Percentiles rank a stretch among this genome's conserved stretches.
These are phyloP conservation scores for Thamnaconus septentrionalis DNA, from an alignment of 2,113 vertebrate genomes.

Conservation along the genomic window DNA sequence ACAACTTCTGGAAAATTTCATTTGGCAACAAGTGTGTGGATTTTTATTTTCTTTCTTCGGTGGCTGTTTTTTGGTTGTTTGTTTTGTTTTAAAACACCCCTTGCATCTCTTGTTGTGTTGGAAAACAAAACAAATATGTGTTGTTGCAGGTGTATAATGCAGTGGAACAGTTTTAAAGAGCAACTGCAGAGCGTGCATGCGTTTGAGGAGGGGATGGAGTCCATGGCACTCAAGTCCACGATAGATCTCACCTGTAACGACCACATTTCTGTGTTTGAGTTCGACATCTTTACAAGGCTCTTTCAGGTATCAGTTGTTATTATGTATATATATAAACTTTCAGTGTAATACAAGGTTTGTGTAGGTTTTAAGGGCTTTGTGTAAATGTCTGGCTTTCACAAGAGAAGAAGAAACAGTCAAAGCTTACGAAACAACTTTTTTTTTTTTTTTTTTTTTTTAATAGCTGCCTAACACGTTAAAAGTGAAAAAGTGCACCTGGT, in stretches of 20 bases:
- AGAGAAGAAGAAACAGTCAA: too few relatives aligned
- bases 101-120: too few relatives aligned
- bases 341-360: too few relatives aligned
- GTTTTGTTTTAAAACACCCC: too few relatives aligned
- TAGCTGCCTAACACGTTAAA: too few relatives aligned
- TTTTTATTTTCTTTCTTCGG: neutral
- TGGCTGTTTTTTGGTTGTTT: neutral
- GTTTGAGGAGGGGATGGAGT: conserved; percentile 77
- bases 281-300: conserved; percentile 87
- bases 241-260: conserved; percentile 86
- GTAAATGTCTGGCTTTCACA: too few relatives aligned
- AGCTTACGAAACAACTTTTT: too few relatives aligned
- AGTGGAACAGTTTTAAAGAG: conserved; percentile 79
- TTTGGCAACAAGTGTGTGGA: conserved; percentile 79
- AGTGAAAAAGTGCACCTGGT: too few relatives aligned
- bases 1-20: conserved; percentile 79
- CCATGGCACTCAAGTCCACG: conserved; percentile 84
- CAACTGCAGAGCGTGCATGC: conserved; percentile 72
- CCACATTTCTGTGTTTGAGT: conserved; percentile 88
- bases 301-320: conserved; percentile 78
- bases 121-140: neutral
- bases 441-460: too few relatives aligned
- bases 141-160: conserved; percentile 79
- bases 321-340: too few relatives aligned
- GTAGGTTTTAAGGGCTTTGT: too few relatives aligned